These are phyloP conservation scores for Hippopotamus amphibius DNA, from an alignment of 2,113 vertebrate genomes.

Conservation along the genomic window DNA sequence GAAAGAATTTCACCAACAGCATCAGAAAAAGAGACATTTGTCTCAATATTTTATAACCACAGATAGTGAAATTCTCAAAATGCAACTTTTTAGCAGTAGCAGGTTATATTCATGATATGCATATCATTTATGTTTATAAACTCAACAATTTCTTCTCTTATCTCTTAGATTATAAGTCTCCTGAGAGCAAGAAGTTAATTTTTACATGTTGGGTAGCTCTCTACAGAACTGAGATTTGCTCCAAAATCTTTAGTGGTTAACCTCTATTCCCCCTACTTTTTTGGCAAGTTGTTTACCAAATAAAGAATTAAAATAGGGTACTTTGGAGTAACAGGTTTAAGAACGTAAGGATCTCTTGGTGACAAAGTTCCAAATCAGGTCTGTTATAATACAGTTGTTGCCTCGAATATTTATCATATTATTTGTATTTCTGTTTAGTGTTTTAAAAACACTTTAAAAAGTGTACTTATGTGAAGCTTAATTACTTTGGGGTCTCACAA, in stretches of 20 bases:
- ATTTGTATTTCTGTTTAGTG: neutral
- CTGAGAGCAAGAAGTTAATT: neutral
- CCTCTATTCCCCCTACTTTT: neutral
- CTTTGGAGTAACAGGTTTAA: neutral
- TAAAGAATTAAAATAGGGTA: conserved; percentile 1
- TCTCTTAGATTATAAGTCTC: neutral
- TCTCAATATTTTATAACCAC: conserved; percentile 65
- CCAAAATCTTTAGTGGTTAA: neutral
- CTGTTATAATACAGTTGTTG: neutral
- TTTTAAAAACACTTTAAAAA: neutral
- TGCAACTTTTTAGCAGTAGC: neutral
- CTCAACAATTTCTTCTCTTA: conserved; percentile 18
- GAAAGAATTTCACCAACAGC: conserved; percentile 64
- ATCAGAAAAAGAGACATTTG: conserved; percentile 68
- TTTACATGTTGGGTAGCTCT: neutral
- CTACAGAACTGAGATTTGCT: neutral
- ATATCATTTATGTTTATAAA: neutral
- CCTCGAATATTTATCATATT: neutral
- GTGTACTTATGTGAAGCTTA: neutral
- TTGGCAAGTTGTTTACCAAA: conserved; percentile 11
- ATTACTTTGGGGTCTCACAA: neutral
- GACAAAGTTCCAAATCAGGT: neutral
- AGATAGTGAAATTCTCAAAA: conserved; percentile 53
- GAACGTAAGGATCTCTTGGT: neutral
- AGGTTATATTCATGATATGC: neutral